Evolutionary conservation across 1,140 invertebrate genomes (phyloP), one percentile per base, ranked within the genome.

Genomic region (Drosophila sucinea): DNA sequence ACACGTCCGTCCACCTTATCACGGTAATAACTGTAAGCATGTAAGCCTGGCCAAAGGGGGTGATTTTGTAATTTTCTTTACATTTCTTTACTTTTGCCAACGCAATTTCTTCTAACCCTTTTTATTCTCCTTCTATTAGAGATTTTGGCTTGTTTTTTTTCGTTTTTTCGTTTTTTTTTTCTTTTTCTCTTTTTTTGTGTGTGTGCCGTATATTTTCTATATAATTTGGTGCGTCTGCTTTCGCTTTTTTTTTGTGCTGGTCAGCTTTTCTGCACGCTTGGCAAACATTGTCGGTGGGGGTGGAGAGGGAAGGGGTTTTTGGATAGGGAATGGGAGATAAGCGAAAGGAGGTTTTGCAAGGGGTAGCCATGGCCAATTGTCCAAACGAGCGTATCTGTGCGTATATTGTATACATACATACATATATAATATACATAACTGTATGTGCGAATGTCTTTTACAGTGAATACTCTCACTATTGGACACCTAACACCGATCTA

Each of bases 61-160:
- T 87, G 83, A 87, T 87, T 87, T 87, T 86, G 72, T 87, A 87
- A 87, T 89, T 87, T 87, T 87, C 84, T 87, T 89, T 84, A 84
- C 80, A 87, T 87, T 87, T 87, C 84, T 89, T 89, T 84, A 76
- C 83, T 70, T 73, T 57, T 67, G 76, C 77, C 79, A 70, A 81
- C 80, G 82, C 84, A 77, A 76, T 77, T 77, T 77, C 66, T 68
- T 55, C 73, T 77, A 76, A 76, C 73, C 73, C 73, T 83, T 85
- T 85, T 81, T 64, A n/a, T 66, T 55, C 56, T 76, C 60, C 73
- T 70, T 65, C 61, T 81, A 70, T 61, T 69, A 44, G 66, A 77
- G 73, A 77, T 77, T 77, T 77, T 77, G 41, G 65, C 35, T 80
- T 44, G 41, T 72, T 79, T 72, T 79, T 83, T 77, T n/a, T n/a